phyloP scores from a whole-genome alignment of 2,888 invertebrate genomes.

The Cephus pygmeus region DNA sequence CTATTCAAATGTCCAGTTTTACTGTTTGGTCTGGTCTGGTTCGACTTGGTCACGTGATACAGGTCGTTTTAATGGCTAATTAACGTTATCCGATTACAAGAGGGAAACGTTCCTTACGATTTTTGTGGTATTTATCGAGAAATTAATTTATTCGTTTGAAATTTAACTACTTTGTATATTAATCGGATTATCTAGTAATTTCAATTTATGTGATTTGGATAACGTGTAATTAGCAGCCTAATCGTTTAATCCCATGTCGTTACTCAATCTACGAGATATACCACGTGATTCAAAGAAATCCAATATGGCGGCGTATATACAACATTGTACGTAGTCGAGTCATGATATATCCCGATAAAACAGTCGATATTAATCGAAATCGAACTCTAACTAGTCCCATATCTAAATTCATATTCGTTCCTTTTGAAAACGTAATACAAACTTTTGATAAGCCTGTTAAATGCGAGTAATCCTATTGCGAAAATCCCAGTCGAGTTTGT shows the following conservation, averaged over 20 bases:
- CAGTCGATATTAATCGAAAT: neutral
- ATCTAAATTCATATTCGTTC: neutral
- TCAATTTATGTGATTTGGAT: neutral
- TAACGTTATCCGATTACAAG: neutral
- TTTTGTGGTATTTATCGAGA: too few relatives aligned
- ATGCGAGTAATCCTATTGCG: neutral
- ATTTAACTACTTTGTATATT: neutral
- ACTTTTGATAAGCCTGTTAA: neutral
- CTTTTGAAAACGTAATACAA: neutral
- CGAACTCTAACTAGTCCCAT: neutral
- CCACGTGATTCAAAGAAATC: neutral
- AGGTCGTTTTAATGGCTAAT: neutral
- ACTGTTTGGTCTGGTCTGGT: neutral
- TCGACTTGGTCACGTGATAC: neutral
- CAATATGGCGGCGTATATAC: neutral
- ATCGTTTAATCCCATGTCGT: neutral
- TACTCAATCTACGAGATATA: neutral
- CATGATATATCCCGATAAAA: neutral
- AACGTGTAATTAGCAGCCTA: neutral
- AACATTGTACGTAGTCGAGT: neutral
- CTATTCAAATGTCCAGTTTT: conserved; percentile 8
- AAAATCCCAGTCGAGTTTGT: neutral
- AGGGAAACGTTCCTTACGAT: too few relatives aligned
- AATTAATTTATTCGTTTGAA: too few relatives aligned
- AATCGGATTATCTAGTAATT: neutral